Evolutionary conservation across 2,888 invertebrate species (phyloP).

Genomic region (Drosophila diplacantha): DNA sequence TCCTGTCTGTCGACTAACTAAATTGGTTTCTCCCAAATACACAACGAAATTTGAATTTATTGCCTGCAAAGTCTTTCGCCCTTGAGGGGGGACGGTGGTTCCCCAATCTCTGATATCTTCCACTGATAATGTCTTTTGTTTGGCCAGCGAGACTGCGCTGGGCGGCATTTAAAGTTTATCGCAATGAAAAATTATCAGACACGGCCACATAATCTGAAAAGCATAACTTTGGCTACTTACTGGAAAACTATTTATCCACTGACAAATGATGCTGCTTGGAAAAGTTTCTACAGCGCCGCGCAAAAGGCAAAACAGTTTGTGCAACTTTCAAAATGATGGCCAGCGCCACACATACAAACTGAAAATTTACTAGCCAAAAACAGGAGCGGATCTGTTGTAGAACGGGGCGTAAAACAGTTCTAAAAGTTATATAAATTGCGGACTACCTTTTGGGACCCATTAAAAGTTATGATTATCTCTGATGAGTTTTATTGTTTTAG

Average conservation of each 20-base stretch:
- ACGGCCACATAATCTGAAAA: constrained; percentile 63
- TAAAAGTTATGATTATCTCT: background rate
- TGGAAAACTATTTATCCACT: constrained; percentile 70
- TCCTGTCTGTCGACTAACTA: constrained; percentile 30
- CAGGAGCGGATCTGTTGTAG: constrained; percentile 5
- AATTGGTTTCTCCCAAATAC: constrained; percentile 47
- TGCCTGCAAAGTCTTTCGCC: constrained; percentile 32
- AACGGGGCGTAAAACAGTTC: background rate
- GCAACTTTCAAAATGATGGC: constrained; percentile 58
- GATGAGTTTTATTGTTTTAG: background rate
- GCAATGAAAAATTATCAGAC: constrained; percentile 66
- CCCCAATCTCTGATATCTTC: constrained; percentile 9
- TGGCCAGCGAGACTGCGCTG: background rate
- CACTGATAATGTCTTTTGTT: constrained; percentile 23
- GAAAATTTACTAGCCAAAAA: constrained; percentile 10
- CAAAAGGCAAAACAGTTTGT: constrained; percentile 70
- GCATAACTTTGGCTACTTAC: constrained; percentile 71
- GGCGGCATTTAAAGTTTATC: constrained; percentile 38
- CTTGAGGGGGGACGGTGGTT: background rate
- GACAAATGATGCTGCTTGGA: constrained; percentile 69
- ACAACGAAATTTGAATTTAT: constrained; percentile 63
- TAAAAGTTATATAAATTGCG: background rate
- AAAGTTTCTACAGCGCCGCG: constrained; percentile 57
- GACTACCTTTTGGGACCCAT: too few species aligned
- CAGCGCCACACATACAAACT: constrained; percentile 22